Evolutionary conservation across 2,888 invertebrate species (phyloP).

Genomic region (Leuctra nigra): DNA sequence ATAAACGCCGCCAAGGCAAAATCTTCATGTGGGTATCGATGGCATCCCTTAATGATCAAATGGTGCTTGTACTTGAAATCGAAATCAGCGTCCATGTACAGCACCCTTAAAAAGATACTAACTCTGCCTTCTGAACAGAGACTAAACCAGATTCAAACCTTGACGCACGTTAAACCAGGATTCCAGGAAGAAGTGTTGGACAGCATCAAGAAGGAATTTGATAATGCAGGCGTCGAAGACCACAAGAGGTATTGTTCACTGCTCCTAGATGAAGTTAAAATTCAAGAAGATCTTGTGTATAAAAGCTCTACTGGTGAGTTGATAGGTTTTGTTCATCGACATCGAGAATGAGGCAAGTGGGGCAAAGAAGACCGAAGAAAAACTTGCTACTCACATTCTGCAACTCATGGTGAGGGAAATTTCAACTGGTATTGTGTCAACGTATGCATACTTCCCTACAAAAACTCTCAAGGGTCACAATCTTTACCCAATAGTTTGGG

Average conservation of each 20-base stretch:
- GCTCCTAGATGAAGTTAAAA: not conserved
- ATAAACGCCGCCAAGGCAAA: not conserved
- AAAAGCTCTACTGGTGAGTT: slow-evolving; percentile 1
- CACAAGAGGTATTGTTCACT: not conserved
- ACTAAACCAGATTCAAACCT: not conserved
- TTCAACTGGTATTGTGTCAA: not conserved
- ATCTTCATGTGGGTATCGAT: not conserved
- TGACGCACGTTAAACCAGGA: not conserved
- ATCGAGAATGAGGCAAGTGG: not conserved
- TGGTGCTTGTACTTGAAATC: slow-evolving; percentile 3
- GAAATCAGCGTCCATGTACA: not conserved
- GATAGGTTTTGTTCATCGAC: not conserved
- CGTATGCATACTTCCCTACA: not conserved
- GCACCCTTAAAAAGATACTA: not conserved
- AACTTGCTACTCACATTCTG: slow-evolving; percentile 1
- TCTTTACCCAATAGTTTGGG: not conserved
- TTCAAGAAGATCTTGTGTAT: not conserved
- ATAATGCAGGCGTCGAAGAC: not conserved
- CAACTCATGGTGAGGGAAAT: not conserved
- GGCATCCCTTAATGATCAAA: slow-evolving; percentile 4
- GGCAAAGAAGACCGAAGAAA: not conserved
- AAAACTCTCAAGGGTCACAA: not conserved
- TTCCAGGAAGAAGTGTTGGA: slow-evolving; percentile 1
- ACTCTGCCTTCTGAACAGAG: slow-evolving; percentile 1
- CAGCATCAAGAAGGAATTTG: not conserved